Evolutionary conservation across 2,113 vertebrate species (phyloP).

Genomic region (Trogon surrucura): DNA sequence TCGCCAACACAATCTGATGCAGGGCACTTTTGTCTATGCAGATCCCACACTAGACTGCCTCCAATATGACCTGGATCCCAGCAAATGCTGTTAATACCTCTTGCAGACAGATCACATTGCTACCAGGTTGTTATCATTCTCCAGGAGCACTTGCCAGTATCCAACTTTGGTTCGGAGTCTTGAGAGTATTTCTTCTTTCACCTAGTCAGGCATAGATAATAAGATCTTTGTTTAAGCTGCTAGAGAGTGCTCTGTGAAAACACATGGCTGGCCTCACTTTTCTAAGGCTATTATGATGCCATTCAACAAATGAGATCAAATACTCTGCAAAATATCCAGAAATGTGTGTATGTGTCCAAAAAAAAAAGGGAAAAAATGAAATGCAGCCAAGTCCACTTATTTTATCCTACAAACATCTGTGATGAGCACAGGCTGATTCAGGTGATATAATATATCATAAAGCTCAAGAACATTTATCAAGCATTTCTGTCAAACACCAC

Average conservation of each 20-base stretch:
- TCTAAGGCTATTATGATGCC: neutral
- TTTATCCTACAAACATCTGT: neutral
- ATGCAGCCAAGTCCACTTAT: neutral
- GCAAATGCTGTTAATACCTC: neutral
- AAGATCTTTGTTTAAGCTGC: conserved; percentile 10
- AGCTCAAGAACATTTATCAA: neutral
- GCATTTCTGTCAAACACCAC: neutral
- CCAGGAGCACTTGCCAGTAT: neutral
- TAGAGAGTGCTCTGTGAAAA: conserved; percentile 5
- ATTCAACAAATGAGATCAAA: neutral
- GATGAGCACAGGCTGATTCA: neutral
- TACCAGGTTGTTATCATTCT: neutral
- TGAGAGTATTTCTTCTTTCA: conserved; percentile 12
- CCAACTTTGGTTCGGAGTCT: neutral
- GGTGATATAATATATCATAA: neutral
- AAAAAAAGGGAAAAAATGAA: neutral
- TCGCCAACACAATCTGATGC: neutral
- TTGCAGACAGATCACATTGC: neutral
- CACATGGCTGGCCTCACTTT: neutral
- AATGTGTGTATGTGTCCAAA: no score
- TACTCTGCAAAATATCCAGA: neutral
- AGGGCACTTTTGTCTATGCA: neutral
- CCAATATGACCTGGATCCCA: neutral
- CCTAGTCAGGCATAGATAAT: conserved; percentile 1
- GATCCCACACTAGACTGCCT: neutral